These are phyloP conservation scores for Eurytoma adleriae DNA, from an alignment of 2,888 invertebrate genomes.

Conservation along the genomic window DNA sequence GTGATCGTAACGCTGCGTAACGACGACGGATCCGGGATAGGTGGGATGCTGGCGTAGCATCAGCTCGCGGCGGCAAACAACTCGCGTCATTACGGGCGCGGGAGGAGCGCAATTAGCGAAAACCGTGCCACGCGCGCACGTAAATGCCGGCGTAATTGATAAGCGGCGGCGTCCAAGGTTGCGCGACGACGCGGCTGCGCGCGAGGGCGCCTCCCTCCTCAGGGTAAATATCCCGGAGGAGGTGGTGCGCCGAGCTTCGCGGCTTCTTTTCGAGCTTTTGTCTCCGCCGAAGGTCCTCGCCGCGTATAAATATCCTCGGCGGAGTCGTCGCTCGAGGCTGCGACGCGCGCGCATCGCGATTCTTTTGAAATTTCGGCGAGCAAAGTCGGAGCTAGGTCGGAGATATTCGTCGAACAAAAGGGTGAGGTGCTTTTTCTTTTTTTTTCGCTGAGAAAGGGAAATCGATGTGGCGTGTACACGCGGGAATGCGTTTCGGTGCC, in stretches of 20 bases:
- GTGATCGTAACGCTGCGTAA: not conserved
- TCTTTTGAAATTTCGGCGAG: not conserved
- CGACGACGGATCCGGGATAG: too few species aligned
- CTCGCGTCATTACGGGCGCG: not conserved
- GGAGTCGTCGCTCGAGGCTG: not conserved
- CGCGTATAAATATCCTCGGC: not conserved
- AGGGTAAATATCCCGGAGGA: constrained; percentile 3
- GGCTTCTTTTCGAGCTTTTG: not conserved
- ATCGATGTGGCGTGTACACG: too few species aligned
- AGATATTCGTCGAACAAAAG: too few species aligned
- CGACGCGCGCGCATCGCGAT: not conserved
- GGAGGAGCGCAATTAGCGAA: not conserved
- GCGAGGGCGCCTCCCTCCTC: not conserved
- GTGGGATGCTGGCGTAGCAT: too few species aligned
- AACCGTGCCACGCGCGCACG: not conserved
- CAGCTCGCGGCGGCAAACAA: not conserved
- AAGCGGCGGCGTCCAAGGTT: constrained; percentile 12
- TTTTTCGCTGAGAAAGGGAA: too few species aligned
- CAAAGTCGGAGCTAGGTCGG: too few species aligned
- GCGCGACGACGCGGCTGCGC: not conserved
- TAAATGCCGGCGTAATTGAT: constrained; percentile 12
- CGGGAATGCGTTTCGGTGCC: too few species aligned
- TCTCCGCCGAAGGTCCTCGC: not conserved
- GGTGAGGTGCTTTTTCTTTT: too few species aligned
- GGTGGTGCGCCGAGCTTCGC: too few species aligned